phyloP scores from a whole-genome alignment of 1,140 invertebrate genomes.

The Teleogryllus occipitalis region DNA sequence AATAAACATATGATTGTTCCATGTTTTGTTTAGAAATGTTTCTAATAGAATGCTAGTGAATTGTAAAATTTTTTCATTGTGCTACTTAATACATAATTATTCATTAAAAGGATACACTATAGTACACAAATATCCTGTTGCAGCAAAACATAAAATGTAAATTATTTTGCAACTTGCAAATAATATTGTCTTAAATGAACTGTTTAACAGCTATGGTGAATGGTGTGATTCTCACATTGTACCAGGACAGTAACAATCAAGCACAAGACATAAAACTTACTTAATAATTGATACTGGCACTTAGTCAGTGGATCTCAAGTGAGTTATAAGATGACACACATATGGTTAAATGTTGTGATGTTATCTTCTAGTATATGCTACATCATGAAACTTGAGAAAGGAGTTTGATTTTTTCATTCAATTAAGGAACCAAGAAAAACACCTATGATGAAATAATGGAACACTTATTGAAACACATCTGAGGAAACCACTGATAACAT shows the following conservation, averaged over 20 bases:
- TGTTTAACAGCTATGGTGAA: neutral
- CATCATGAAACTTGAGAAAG: neutral
- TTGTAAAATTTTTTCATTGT: neutral
- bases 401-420: neutral
- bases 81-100: neutral
- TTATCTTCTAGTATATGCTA: neutral
- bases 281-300: neutral
- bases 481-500: neutral
- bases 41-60: neutral
- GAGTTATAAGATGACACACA: neutral
- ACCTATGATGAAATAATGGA: neutral
- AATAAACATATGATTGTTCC: neutral
- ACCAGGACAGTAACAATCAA: neutral
- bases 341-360: neutral
- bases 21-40: neutral
- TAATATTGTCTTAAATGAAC: neutral
- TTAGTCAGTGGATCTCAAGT: neutral
- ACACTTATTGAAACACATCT: neutral
- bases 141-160: neutral
- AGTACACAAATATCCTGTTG: neutral
- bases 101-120: neutral
- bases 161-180: neutral
- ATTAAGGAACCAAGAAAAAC: neutral
- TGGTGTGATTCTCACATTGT: neutral
- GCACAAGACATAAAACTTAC: neutral